These are phyloP conservation scores for Palythoa caribaeorum DNA, from an alignment of 92 coral and sea anemone genomes.

Conservation along the genomic window DNA sequence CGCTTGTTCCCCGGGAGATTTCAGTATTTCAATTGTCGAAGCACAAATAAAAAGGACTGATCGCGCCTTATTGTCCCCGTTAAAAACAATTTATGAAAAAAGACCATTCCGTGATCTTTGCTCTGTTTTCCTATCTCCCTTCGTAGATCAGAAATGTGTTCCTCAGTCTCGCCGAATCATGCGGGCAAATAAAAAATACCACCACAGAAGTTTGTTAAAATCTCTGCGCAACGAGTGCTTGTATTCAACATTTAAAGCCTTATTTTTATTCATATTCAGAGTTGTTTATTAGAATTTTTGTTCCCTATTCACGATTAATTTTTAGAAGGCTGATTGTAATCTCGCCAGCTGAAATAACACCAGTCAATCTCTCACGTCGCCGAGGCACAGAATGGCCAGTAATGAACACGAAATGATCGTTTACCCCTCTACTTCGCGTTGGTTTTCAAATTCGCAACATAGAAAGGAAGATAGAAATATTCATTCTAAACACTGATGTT, in stretches of 20 bases:
- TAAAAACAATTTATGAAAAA: constrained; percentile 42
- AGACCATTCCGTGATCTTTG: constrained; percentile 46
- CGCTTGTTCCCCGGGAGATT: constrained; percentile 48
- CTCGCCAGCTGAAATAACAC: constrained; percentile 53
- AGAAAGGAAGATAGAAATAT: background rate
- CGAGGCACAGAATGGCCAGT: constrained; percentile 31
- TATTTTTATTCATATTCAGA: constrained; percentile 37
- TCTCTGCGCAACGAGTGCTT: constrained; percentile 38
- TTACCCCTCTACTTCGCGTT: background rate
- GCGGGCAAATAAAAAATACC: constrained; percentile 47
- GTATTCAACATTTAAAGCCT: constrained; percentile 31
- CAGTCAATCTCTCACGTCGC: constrained; percentile 45
- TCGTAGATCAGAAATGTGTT: constrained; percentile 17
- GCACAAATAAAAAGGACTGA: constrained; percentile 30
- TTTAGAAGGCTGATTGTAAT: constrained; percentile 48
- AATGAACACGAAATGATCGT: constrained; percentile 26
- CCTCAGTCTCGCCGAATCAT: background rate
- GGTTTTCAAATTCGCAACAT: background rate
- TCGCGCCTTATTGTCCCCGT: constrained; percentile 35
- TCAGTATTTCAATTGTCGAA: constrained; percentile 12
- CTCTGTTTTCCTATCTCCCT: constrained; percentile 38
- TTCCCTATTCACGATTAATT: constrained; percentile 46
- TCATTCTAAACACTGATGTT: background rate
- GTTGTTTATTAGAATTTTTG: constrained; percentile 52
- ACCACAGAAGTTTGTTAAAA: constrained; percentile 20